These are phyloP conservation scores for Trachymyrmex septentrionalis DNA, from an alignment of 1,140 invertebrate genomes.

Conservation along the genomic window DNA sequence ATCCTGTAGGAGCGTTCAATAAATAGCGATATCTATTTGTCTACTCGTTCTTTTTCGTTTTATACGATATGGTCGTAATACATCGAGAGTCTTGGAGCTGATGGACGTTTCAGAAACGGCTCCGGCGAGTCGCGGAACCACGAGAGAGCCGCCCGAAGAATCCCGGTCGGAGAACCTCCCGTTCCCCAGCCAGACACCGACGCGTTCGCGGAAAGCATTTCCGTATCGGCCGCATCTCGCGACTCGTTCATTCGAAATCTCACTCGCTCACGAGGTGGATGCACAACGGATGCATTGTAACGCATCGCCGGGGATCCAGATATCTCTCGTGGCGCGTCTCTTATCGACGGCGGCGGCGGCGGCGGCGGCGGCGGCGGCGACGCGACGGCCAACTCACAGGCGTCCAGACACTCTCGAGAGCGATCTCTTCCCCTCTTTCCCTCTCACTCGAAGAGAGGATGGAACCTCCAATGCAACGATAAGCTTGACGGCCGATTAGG, in stretches of 20 bases:
- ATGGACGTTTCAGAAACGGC: background rate
- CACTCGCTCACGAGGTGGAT: constrained; percentile 52
- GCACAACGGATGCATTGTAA: constrained; percentile 78
- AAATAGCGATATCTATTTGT: too few species aligned
- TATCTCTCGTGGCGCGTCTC: constrained; percentile 70
- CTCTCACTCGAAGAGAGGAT: background rate
- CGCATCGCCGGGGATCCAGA: constrained; percentile 55
- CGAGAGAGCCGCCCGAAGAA: constrained; percentile 4
- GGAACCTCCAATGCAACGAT: background rate
- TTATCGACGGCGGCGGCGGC: constrained; percentile 67
- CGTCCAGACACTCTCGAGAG: constrained; percentile 65
- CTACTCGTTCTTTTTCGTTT: background rate
- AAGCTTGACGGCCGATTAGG: constrained; percentile 46
- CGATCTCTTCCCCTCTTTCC: background rate
- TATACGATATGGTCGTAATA: background rate
- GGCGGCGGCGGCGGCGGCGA: constrained; percentile 19
- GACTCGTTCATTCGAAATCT: constrained; percentile 63
- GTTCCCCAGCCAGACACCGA: background rate
- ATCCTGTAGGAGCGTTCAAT: too few species aligned
- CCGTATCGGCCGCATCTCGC: constrained; percentile 44
- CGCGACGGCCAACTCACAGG: constrained; percentile 41
- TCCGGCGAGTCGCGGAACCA: background rate
- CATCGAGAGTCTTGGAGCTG: background rate
- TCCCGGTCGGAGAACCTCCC: constrained; percentile 16
- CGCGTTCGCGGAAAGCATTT: constrained; percentile 52